phyloP scores from a whole-genome alignment of 2,113 vertebrate genomes.

The Platysteira castanea region DNA sequence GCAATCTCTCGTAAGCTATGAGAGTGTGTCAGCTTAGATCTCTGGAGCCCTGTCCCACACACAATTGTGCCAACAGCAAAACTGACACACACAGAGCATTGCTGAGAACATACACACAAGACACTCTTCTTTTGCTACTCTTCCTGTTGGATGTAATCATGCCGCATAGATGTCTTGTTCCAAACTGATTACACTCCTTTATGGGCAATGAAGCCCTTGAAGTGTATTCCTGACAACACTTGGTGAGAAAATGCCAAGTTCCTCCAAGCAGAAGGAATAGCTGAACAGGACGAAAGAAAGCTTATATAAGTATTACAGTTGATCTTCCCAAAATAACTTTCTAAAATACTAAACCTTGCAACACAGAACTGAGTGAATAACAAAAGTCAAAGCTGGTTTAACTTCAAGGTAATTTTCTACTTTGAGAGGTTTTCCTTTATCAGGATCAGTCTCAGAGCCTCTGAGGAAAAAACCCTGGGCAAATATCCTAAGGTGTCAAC shows the following conservation, averaged over 20 bases:
- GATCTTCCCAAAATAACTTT: neutral
- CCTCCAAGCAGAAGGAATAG: neutral
- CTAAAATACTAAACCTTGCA: neutral
- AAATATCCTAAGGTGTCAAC: conserved; percentile 22
- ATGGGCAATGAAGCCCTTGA: neutral
- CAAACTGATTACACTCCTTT: neutral
- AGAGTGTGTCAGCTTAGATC: neutral
- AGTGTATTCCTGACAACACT: neutral
- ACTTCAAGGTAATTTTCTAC: neutral
- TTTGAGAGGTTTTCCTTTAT: neutral
- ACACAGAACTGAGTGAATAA: neutral
- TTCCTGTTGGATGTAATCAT: neutral
- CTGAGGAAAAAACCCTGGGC: neutral
- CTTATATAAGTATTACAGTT: neutral
- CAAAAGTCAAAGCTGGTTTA: neutral
- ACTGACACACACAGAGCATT: neutral
- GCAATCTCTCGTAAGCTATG: neutral
- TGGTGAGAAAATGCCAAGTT: neutral
- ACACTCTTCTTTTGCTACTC: neutral
- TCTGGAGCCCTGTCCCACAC: neutral
- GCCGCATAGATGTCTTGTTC: neutral
- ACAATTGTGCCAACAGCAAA: neutral
- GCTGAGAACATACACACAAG: neutral
- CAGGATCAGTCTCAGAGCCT: neutral
- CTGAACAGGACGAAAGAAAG: neutral